Conservation (phyloP, 2,888 invertebrate genomes). For the Disparrhopalites patrizii region DNA sequence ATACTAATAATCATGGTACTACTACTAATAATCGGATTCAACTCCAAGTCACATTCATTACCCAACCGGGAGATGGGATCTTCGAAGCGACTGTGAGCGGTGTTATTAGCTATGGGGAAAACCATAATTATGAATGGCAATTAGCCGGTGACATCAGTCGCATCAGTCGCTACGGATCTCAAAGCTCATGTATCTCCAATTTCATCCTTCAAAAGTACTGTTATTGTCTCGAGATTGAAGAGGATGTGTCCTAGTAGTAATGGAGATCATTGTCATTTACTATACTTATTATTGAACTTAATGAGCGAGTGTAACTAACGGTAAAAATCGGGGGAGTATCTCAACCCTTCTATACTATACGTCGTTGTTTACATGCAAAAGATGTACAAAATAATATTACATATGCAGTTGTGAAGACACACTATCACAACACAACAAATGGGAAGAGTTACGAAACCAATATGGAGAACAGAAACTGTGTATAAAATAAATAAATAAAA, state of each 20-base stretch:
- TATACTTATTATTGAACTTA: no score
- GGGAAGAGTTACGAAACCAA: no score
- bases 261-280: no score
- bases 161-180: not conserved
- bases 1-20: not conserved
- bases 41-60: constrained; percentile 6
- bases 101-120: not conserved
- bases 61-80: constrained; percentile 9
- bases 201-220: constrained; percentile 9
- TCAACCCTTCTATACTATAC: no score
- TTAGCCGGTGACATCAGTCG: constrained; percentile 14
- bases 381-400: no score
- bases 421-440: no score
- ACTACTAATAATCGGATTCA: not conserved
- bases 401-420: no score
- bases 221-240: constrained; percentile 1
- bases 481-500: no score
- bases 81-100: constrained; percentile 9
- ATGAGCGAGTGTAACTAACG: no score
- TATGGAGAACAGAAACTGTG: no score
- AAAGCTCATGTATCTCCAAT: constrained; percentile 8
- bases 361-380: no score
- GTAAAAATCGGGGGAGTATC: no score
- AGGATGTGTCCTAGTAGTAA: not conserved
- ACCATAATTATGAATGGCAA: not conserved